Conservation (phyloP, 2,113 vertebrate genomes). For the Passer montanus region DNA sequence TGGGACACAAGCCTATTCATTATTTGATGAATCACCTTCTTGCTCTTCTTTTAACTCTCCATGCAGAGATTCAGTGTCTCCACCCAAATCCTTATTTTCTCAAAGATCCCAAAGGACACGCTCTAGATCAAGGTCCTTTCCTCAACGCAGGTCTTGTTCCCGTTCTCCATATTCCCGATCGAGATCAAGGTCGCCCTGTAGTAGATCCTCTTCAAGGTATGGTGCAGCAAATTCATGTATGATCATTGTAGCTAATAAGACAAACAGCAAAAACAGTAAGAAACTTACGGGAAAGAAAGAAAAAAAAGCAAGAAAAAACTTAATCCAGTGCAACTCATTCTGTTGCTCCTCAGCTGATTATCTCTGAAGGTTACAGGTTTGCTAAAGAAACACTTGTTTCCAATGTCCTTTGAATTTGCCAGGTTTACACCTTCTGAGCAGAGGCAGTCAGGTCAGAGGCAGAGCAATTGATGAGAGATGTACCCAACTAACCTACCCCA, state of each 20-base stretch:
- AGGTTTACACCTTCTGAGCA: not conserved
- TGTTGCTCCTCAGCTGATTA: not conserved
- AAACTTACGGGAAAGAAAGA: not conserved
- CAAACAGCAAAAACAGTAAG: not conserved
- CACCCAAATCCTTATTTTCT: slow-evolving; percentile 89
- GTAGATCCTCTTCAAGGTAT: slow-evolving; percentile 90
- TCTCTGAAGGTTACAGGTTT: not conserved
- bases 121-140: slow-evolving; percentile 83
- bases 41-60: slow-evolving; percentile 94
- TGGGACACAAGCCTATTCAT: slow-evolving; percentile 89
- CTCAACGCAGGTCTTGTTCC: slow-evolving; percentile 85
- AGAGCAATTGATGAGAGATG: slow-evolving; percentile 53
- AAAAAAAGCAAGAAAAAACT: not conserved
- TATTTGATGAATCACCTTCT: slow-evolving; percentile 92
- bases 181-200: slow-evolving; percentile 92
- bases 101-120: slow-evolving; percentile 85
- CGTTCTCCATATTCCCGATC: slow-evolving; percentile 90
- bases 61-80: slow-evolving; percentile 90
- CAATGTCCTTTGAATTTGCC: slow-evolving; percentile 19
- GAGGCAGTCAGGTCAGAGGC: slow-evolving; percentile 27
- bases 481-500: slow-evolving; percentile 48
- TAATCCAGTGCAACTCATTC: not conserved
- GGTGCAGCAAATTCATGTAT: slow-evolving; percentile 29
- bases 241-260: not conserved
- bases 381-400: not conserved